These are phyloP conservation scores for Lycodopsis pacificus DNA, from an alignment of 2,797 vertebrate genomes.

Conservation along the genomic window DNA sequence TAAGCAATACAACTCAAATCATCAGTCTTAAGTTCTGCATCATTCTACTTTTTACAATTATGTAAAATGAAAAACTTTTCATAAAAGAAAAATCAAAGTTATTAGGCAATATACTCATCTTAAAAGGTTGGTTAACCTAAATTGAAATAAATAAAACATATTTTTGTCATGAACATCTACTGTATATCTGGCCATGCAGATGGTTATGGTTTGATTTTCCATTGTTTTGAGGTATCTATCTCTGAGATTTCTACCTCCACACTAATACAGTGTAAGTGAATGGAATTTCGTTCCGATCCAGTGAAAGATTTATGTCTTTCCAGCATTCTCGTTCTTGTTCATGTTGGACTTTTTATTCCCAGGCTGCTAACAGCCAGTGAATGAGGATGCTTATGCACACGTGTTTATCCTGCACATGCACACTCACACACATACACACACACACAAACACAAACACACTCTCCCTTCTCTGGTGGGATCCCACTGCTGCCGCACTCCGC, in stretches of 20 bases:
- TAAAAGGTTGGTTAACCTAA: neutral
- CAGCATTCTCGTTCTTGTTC: constrained; percentile 3
- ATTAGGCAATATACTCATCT: neutral
- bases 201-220: neutral
- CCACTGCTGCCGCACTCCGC: too few relatives aligned
- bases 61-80: neutral
- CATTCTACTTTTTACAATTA: neutral
- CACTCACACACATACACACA: neutral
- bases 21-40: neutral
- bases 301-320: neutral
- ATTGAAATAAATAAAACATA: neutral
- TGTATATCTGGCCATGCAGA: neutral
- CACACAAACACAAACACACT: neutral
- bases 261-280: neutral
- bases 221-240: neutral
- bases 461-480: neutral
- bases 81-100: neutral
- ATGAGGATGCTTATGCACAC: neutral
- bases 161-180: neutral
- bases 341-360: constrained; percentile 4
- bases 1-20: constrained; percentile 46
- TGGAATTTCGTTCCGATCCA: neutral
- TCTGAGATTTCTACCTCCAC: neutral
- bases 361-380: constrained; percentile 3
- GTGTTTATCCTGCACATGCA: neutral